Evolutionary conservation across 2,113 vertebrate genomes (phyloP).

Genomic region (human (Homo sapiens)): GRCh38 chr6:42314501-42315000

Average conservation of each 20-base stretch:
- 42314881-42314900: not conserved
- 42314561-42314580: not conserved
- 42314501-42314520: not conserved
- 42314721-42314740: no score
- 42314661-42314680: not conserved
- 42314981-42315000: not conserved
- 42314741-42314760: not conserved
- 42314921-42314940: accelerated
- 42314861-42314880: not conserved
- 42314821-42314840: not conserved
- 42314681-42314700: not conserved
- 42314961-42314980: not conserved
- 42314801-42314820: not conserved
- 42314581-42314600: not conserved
- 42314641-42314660: not conserved
- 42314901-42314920: not conserved
- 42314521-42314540: not conserved
- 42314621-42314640: not conserved
- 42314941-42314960: not conserved
- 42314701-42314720: not conserved
- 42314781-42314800: not conserved
- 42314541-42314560: not conserved
- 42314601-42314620: not conserved
- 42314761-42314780: not conserved
- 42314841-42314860: not conserved